These are phyloP conservation scores for Catalaphyllia jardinei DNA, from an alignment of 64 coral and sea anemone genomes.

Conservation along the genomic window DNA sequence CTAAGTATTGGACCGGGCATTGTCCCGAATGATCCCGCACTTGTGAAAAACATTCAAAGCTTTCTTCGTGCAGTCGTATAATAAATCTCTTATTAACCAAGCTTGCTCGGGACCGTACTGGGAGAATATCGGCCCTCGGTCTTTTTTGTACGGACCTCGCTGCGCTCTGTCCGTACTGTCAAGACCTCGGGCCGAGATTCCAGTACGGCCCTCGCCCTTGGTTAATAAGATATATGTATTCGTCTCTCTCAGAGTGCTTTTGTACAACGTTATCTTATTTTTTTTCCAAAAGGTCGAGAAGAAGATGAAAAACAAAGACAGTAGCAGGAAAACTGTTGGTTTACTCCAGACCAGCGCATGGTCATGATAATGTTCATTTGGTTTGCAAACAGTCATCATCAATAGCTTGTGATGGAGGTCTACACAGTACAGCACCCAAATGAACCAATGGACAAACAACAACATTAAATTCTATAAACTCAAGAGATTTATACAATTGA, in stretches of 20 bases:
- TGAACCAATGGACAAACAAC: not conserved
- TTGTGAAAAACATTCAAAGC: no score
- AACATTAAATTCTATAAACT: not conserved
- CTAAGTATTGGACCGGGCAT: no score
- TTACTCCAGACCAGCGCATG: not conserved
- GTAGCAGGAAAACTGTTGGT: not conserved
- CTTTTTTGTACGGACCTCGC: no score
- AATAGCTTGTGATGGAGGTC: not conserved
- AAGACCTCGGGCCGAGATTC: no score
- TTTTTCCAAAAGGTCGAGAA: not conserved
- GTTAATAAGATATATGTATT: no score
- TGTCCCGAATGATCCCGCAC: no score
- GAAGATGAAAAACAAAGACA: not conserved
- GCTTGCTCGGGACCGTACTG: no score
- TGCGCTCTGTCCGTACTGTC: no score
- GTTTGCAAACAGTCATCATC: not conserved
- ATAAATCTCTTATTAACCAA: no score
- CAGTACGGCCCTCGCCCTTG: no score
- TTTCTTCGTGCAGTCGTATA: no score
- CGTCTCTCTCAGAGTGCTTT: not conserved
- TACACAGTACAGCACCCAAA: not conserved
- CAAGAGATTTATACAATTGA: conserved; percentile 8
- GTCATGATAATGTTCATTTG: not conserved
- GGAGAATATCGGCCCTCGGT: no score
- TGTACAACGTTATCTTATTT: not conserved